Evolutionary conservation across 1,140 invertebrate species (phyloP), one percentile per base, ranked within the genome.

Genomic region (Drosophila fuyamai): DNA sequence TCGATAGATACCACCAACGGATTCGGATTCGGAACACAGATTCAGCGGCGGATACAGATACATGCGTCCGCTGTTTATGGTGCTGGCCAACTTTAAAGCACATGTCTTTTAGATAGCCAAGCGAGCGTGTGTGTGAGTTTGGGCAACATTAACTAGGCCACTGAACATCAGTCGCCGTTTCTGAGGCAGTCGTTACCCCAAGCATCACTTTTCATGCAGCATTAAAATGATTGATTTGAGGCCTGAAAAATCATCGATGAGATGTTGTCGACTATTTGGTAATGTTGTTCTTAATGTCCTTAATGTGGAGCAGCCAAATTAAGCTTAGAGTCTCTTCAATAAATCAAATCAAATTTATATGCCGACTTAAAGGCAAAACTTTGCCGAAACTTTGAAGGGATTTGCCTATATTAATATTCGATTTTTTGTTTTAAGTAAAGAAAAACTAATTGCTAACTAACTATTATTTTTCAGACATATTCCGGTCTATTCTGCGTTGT

Each of bases 401-500:
- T 23, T 23, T 23, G 23, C 23, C 23, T 23, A 23, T 23, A 4
- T 4, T 23, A 23, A 23, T 23, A 23, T 23, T 23, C 2, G 23
- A 23, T 23, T 23, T 23, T 23, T 13, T 40, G 38, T 6, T n/a
- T 44, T 1, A 10, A 5, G 5, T 18, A 23, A 23, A 18, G 12
- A 59, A 5, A 61, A n/a, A 13, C 0, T 38, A 27, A 35, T 8
- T n/a, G n/a, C n/a, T n/a, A n/a, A n/a, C n/a, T n/a, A 12, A 10
- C 32, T 59, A 3, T 8, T 57, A 82, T 90, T 81, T 82, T 96
- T 14, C 95, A 99, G 98, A 99, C 98, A 67, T 99, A 99, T 93
- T 99, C 98, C 67, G 98, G 98, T 74, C 95, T 99, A 61, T 99
- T 99, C 95, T 99, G 98, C 94, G 99, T 99, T 81, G 98, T 99